Base-by-base conservation (phyloP, 1,140 invertebrate genomes). In the Solenopsis invicta region DNA sequence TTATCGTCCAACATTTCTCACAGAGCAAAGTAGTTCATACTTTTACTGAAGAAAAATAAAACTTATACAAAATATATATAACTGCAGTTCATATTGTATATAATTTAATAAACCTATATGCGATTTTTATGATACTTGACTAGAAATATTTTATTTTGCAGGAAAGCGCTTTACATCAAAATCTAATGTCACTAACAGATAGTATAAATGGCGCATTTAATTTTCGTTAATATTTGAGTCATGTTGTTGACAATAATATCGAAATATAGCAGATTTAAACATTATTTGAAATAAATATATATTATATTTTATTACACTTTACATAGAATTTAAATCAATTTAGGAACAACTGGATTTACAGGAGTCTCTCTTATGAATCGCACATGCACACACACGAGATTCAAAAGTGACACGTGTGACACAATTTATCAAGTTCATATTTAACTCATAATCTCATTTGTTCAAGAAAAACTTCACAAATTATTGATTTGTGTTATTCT, bases 11-110 rank as follows among this genome's bases (percentile, higher is more conserved):
- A 24, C 34, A 21, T 54, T 54, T 54, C 29, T 75, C 1, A 34
- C 41, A 56, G 12, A 59, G 8, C 16, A 21, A 1, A 61, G 16
- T 75, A 59, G 54, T n/a, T n/a, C 8, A 12, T 54, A 59, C 37
- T 56, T 76, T 62, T 29, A 50, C 4, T 59, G 10, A 76, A 75
- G 12, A 21, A 4, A 56, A 62, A 76, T 76, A 76, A 76, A 61
- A 61, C 13, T 61, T 41, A 41, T 61, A 45, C 18, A 74, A n/a
- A 54, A 34, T 37, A 29, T 37, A 54, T 2, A 2, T 29, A 29
- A 29, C 29, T 54, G 18, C 52, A 45, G 13, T 29, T 24, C 61
- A n/a, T 59, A 24, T 62, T 76, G 18, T 8, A 37, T 52, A 41
- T 61, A 59, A 16, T 37, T 10, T 74, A 52, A 56, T 29, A 29